Base-by-base conservation (phyloP, 1,140 invertebrate genomes). In the Diabrotica virgifera region DNA sequence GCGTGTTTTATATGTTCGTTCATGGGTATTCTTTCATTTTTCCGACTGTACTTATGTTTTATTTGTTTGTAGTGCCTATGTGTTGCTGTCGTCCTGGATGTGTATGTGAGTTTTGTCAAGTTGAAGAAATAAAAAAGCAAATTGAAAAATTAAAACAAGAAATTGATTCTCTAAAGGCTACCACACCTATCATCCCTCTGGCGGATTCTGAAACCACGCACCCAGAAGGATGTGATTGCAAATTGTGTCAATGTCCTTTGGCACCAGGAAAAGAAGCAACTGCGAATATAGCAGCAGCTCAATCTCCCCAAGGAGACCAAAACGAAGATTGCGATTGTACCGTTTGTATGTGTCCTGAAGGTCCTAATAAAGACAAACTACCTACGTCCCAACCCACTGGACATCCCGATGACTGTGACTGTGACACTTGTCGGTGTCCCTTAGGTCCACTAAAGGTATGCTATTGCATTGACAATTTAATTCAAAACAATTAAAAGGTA, bases 31-130 rank as follows among this genome's bases (percentile, higher is more conserved):
- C n/a, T n/a, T n/a, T n/a, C n/a, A n/a, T n/a, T n/a, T n/a, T n/a
- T n/a, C n/a, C n/a, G n/a, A n/a, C n/a, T n/a, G n/a, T n/a, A n/a
- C n/a, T 24, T 24, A 24, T 4, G 24, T 24, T 24, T 24, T 24
- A 24, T 24, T 24, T 24, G 4, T 24, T 24, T 24, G 24, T 24
- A 24, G 24, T 24, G 24, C 24, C 24, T 24, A 24, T n/a, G 40
- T 67, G 66, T 52, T 64, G 62, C 54, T 67, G 66, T 36, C 12
- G 35, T 13, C 46, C 6, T n/a, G 61, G 53, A 7, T 69, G 67
- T 13, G 46, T 35, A 9, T 69, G 67, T 40, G 52, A 69, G 37
- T 12, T 38, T n/a, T 65, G 63, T 35, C 50, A 46, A 5, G 59
- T 63, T 1, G 63, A 69, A 12, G 36, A 46, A 46, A 46, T 46